A percentile compares a stretch with the other conserved stretches of the same genome.
Conservation (phyloP, 2,888 invertebrate species). For the Nemurella pictetii region DNA sequence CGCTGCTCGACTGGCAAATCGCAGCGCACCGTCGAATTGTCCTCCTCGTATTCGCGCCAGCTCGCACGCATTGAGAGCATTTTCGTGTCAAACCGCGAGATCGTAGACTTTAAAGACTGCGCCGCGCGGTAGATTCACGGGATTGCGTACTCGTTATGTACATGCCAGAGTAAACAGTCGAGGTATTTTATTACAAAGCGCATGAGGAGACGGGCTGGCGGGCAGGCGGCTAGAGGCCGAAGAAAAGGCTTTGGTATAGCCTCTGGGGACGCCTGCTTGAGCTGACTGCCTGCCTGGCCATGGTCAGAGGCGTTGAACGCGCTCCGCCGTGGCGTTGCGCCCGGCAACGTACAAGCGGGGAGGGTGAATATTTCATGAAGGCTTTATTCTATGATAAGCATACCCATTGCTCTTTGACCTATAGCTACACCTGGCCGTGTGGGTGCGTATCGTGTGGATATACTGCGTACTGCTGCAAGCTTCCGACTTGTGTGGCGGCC, state of each 20-base stretch:
- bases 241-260: background rate
- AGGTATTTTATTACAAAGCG: slow-evolving; percentile 24
- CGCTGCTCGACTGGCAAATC: background rate
- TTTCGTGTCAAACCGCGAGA: background rate
- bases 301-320: background rate
- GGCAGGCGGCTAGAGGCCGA: too few species aligned
- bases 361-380: slow-evolving; percentile 21
- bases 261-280: slow-evolving; percentile 1
- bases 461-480: background rate
- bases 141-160: background rate
- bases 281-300: background rate
- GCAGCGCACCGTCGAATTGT: background rate
- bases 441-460: background rate
- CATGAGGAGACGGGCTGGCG: background rate
- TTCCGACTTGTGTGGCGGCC: background rate
- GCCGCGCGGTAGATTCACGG: slow-evolving; percentile 7
- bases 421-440: background rate
- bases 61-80: slow-evolving; percentile 1
- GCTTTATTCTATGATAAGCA: slow-evolving; percentile 16
- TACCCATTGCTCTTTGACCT: slow-evolving; percentile 8
- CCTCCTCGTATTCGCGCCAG: background rate
- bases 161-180: background rate
- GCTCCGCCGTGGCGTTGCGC: too few species aligned
- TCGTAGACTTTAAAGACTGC: background rate
- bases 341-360: background rate